Evolutionary conservation across 2,113 vertebrate species (phyloP).

Genomic region (Passerina amoena): DNA sequence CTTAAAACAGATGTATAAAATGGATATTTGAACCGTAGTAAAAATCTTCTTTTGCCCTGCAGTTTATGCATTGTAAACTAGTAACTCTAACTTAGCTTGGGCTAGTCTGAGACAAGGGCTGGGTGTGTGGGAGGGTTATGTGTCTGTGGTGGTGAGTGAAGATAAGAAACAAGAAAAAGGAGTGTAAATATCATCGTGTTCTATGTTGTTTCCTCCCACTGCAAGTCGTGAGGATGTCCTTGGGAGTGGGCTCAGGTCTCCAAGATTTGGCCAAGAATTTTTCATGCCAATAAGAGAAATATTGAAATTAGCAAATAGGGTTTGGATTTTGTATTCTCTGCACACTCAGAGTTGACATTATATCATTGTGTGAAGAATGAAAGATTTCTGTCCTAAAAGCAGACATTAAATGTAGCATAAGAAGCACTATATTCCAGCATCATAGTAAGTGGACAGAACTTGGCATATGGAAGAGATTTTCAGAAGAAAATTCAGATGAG

Average conservation of each 20-base stretch:
- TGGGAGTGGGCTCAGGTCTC: background rate
- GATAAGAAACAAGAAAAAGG: background rate
- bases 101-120: background rate
- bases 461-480: background rate
- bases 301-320: background rate
- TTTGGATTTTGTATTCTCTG: background rate
- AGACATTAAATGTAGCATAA: background rate
- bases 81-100: background rate
- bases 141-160: background rate
- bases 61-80: background rate
- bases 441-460: background rate
- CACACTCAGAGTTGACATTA: background rate
- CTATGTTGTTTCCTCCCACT: background rate
- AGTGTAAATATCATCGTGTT: background rate
- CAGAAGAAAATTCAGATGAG: background rate
- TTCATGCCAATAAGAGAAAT: background rate
- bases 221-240: background rate
- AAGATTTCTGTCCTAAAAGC: background rate
- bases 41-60: background rate
- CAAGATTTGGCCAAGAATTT: background rate
- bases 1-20: background rate
- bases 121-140: accelerated
- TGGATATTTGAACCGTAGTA: background rate
- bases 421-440: background rate
- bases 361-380: background rate